Conservation (phyloP, 2,888 invertebrate genomes). For the Empis livida region DNA sequence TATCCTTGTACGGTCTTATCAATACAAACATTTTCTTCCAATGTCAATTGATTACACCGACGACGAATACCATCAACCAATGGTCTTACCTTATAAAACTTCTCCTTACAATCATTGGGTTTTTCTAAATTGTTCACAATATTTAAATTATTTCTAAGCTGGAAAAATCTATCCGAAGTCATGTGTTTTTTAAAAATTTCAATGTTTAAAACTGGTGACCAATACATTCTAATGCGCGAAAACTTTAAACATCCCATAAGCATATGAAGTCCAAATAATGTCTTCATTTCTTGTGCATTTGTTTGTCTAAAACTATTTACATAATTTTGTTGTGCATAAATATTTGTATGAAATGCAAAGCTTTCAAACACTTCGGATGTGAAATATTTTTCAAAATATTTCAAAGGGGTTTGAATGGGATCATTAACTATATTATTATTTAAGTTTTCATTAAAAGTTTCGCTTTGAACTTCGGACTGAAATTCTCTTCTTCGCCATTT, state of each 20-base stretch:
- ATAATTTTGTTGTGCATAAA: not conserved
- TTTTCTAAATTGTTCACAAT: not conserved
- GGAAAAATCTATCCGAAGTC: not conserved
- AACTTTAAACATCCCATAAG: not conserved
- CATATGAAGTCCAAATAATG: not conserved
- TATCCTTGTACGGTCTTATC: not conserved
- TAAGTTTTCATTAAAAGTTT: not conserved
- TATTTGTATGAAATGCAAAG: not conserved
- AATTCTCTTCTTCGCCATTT: not conserved
- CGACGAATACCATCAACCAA: not conserved
- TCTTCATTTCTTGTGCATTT: not conserved
- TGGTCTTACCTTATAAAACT: not conserved
- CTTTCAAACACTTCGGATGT: not conserved
- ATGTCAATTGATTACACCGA: not conserved
- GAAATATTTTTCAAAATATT: not conserved
- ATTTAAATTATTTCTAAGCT: not conserved
- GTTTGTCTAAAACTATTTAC: not conserved
- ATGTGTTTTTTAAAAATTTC: not conserved
- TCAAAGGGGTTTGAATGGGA: not conserved
- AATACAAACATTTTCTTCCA: not conserved
- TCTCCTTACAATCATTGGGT: not conserved
- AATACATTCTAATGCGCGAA: not conserved
- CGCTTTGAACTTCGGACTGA: not conserved
- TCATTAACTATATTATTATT: not conserved
- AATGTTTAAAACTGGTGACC: not conserved